Evolutionary conservation across 1,140 invertebrate genomes (phyloP), one percentile per base, ranked within the genome.

Genomic region (Nixonia krombeini): DNA sequence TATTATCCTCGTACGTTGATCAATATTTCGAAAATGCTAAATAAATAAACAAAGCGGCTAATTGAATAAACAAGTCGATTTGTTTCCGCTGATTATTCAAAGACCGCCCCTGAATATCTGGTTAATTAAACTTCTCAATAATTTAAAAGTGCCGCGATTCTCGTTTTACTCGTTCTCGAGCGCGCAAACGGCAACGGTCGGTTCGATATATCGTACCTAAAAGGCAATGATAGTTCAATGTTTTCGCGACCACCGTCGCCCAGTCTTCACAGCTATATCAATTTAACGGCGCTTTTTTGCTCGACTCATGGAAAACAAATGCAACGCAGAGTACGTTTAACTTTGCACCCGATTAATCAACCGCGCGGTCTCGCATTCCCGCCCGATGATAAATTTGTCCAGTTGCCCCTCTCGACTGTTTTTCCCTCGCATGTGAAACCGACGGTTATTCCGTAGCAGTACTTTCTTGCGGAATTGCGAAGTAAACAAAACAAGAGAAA

Each of bases 231-330:
- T 55, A 45, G 58, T 52, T 46, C 57, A 66, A 57, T 76, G 59
- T 70, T 71, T 73, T 68, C 49, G 51, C 62, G 40, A 57, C 52
- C 74, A 77, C 76, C 72, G 62, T 35, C 42, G 21, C 21, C 28
- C 37, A 25, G 41, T 31, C 31, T 74, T 69, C 31, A 52, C n/a
- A n/a, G n/a, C n/a, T 74, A 53, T 74, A 76, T 76, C 75, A 74
- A 75, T 78, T 75, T 75, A 76, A 78, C 67, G 70, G 73, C 51
- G 62, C 67, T n/a, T 72, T 70, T 72, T 61, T 65, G 52, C 47
- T 64, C 46, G 62, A 33, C 44, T 57, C 61, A 50, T 70, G 45
- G 50, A 58, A n/a, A 44, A 41, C 50, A 47, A 62, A 56, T 51
- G 67, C 61, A 69, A 56, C 58, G 55, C 51, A 52, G 51, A 70